Base-by-base conservation (phyloP, 2,113 vertebrate genomes). In the Phoxinus phoxinus region DNA sequence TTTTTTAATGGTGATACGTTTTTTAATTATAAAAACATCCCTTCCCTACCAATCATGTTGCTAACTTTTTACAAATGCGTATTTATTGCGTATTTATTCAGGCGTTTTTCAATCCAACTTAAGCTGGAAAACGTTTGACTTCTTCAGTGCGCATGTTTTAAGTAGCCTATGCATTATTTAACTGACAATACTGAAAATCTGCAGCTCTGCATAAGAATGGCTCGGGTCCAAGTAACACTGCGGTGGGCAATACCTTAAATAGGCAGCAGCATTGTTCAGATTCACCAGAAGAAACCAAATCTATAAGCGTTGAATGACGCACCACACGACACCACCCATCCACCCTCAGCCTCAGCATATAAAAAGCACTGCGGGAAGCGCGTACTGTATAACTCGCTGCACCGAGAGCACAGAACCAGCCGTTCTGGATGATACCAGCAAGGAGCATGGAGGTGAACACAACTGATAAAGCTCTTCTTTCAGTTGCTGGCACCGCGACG, bases 401-500 rank as follows among this genome's bases (percentile, higher is more conserved):
- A 63, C 35, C 35, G 25, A 83, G 48, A 72, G 53, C 37, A 81
- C 81, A 65, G 41, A 25, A 25, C n/a, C 25, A 75, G 46, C 23
- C 72, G 61, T 35, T 30, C 78, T 63, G 73, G 79, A 82, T 85
- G 84, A 87, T 69, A 58, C 79, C 83, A n/a, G 84, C 86, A 89
- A 58, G 35, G 71, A 90, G 77, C 88, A 91, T 56, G 82, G 92
- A 93, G 91, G 91, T 93, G 91, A 94, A 92, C 91, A 51, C 90
- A 89, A 89, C 87, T 56, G 91, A 93, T 88, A 93, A 90, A 89
- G 77, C 91, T 9, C 88, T 89, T 76, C 89, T 92, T 88, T 87
- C 93, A 61, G 90, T 92, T 91, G 92, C 91, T 87, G 91, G 90
- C 92, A 91, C 93, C 90, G 88, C 92, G 73, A 87, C 90, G 87